Conservation (phyloP, 2,797 vertebrate genomes). For the Leontocebus nigricollis region DNA sequence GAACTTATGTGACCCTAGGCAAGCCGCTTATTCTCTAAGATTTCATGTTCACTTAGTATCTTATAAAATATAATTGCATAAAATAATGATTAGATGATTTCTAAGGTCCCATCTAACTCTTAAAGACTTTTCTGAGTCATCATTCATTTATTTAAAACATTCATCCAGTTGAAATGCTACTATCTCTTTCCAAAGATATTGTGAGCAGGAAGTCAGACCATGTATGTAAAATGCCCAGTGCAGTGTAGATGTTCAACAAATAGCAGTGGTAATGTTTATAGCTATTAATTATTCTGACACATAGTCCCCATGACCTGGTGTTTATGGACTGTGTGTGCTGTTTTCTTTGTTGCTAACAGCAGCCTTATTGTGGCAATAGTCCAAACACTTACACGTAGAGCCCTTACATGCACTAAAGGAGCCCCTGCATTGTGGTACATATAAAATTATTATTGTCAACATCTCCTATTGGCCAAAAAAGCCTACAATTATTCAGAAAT, state of each 20-base stretch:
- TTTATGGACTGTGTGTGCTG: background rate
- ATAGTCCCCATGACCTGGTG: background rate
- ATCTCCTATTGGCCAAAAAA: background rate
- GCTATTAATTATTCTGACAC: background rate
- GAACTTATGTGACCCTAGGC: background rate
- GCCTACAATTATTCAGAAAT: background rate
- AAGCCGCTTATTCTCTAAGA: background rate
- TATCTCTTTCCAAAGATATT: background rate
- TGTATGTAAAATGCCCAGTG: background rate
- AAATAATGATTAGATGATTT: constrained; percentile 18
- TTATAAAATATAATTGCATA: background rate
- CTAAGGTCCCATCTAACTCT: background rate
- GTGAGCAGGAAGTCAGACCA: background rate
- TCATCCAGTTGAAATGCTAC: background rate
- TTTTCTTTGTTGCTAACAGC: background rate
- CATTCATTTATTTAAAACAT: constrained; percentile 6
- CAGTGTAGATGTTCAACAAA: background rate
- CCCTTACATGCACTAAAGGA: background rate
- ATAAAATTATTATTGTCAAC: background rate
- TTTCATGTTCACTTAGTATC: background rate
- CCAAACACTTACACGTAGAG: background rate
- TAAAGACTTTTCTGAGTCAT: background rate
- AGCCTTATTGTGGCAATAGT: background rate
- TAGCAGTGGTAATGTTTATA: background rate
- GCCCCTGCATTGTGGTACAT: background rate